Base-by-base conservation (phyloP, 2,888 invertebrate species). In the Prenolepis imparis region DNA sequence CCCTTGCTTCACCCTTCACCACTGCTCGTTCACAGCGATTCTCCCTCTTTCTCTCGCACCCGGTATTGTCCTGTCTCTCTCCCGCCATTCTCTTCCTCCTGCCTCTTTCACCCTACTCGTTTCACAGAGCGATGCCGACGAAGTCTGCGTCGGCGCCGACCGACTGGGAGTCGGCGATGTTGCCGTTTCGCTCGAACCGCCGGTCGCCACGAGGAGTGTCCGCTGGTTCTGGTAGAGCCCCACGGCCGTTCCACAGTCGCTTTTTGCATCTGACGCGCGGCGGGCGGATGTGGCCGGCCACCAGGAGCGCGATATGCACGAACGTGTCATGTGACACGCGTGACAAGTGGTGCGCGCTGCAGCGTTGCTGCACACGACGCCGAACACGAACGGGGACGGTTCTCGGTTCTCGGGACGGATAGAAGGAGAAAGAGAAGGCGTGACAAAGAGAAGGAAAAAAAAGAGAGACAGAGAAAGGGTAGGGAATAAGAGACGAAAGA, bases 311-410 rank as follows among this genome's bases (percentile, higher is more conserved):
- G 86, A 91, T 80, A 59, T 90, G 88, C 85, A 85, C 84, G 86
- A 91, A 84, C 89, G 88, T 89, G 89, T 92, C 92, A 92, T 92
- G 91, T 93, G 92, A 93, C 92, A 90, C 87, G 86, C 87, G 82
- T 78, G 84, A 87, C 80, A 82, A 88, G 84, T 86, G 84, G 78
- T 80, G 63, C 59, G 44, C 78, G 44, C 72, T 55, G 84, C 77
- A 72, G 44, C 72, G 82, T 70, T 48, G 84, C 78, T 75, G 82
- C 73, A 52, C 82, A 63, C 67, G 48, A 74, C 64, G 59, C 59
- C 61, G 57, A 67, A 77, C 63, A 74, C 48, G 21, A 12, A 24
- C 41, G 24, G 15, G 8, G 21, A 59, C 44, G 57, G 61, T 68
- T 70, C 28, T 28, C n/a, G n/a, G n/a, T 32, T 32, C 32, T 44